Evolutionary conservation across 2,888 invertebrate genomes (phyloP).

Genomic region (Cryptocheilus praepositus): DNA sequence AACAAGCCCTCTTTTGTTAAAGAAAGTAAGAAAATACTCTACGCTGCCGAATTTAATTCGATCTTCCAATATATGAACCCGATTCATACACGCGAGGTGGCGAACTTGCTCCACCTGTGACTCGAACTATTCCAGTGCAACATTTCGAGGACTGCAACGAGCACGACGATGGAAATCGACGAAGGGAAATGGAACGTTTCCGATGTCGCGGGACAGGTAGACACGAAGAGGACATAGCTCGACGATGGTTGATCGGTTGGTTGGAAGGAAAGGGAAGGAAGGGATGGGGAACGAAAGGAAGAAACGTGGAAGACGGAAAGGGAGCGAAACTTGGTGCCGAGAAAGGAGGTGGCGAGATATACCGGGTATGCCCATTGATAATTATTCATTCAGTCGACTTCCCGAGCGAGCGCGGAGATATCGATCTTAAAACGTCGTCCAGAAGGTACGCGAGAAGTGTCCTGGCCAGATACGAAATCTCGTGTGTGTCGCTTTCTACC

Average conservation of each 20-base stretch:
- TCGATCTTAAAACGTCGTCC: slow-evolving; percentile 65
- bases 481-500: slow-evolving; percentile 43
- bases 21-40: no score
- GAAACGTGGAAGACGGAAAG: slow-evolving; percentile 9
- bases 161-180: no score
- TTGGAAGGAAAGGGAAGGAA: not conserved
- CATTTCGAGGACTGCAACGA: slow-evolving; percentile 16
- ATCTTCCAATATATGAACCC: no score
- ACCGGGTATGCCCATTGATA: slow-evolving; percentile 58
- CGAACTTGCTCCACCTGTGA: not conserved
- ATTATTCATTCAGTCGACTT: slow-evolving; percentile 68
- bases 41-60: no score
- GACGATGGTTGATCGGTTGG: not conserved
- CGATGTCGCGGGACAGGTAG: no score
- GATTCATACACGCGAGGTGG: no score
- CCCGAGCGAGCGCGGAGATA: slow-evolving; percentile 58
- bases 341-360: no score
- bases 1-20: no score
- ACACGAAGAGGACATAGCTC: no score
- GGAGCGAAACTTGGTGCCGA: not conserved
- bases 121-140: not conserved
- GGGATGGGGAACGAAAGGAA: not conserved
- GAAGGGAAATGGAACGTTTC: no score
- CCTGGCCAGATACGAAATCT: slow-evolving; percentile 67
- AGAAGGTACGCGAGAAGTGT: slow-evolving; percentile 65